Conservation (phyloP, 2,888 invertebrate species). For the Geotrupes spiniger region DNA sequence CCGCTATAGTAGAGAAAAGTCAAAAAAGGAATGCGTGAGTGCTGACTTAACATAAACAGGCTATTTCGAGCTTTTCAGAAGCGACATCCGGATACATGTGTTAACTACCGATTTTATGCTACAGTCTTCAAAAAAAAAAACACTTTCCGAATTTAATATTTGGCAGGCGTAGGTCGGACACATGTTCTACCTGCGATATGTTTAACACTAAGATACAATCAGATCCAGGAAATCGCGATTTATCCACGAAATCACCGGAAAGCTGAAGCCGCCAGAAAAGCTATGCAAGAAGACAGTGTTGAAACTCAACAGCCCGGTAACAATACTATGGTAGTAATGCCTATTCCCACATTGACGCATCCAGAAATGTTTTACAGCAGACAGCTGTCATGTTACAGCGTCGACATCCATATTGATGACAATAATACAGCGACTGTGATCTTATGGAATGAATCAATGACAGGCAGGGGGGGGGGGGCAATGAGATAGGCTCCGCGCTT, state of each 20-base stretch:
- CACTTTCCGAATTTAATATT: background rate
- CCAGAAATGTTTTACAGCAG: background rate
- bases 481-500: no score
- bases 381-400: slow-evolving; percentile 7
- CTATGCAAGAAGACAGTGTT: background rate
- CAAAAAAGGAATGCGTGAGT: background rate
- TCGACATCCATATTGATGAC: slow-evolving; percentile 4
- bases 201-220: background rate
- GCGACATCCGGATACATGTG: no score
- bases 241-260: no score
- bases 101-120: no score
- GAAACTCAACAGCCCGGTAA: background rate
- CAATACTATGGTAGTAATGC: background rate
- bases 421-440: background rate
- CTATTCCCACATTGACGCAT: background rate
- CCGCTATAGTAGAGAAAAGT: background rate
- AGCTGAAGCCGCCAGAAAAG: no score
- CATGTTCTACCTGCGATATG: background rate
- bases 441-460: no score
- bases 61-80: background rate
- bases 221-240: background rate
- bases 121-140: no score
- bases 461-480: no score
- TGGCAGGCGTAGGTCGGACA: background rate
- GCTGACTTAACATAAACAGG: background rate